phyloP scores from a whole-genome alignment of 2,797 vertebrate genomes.

The Leptoclinus maculatus region DNA sequence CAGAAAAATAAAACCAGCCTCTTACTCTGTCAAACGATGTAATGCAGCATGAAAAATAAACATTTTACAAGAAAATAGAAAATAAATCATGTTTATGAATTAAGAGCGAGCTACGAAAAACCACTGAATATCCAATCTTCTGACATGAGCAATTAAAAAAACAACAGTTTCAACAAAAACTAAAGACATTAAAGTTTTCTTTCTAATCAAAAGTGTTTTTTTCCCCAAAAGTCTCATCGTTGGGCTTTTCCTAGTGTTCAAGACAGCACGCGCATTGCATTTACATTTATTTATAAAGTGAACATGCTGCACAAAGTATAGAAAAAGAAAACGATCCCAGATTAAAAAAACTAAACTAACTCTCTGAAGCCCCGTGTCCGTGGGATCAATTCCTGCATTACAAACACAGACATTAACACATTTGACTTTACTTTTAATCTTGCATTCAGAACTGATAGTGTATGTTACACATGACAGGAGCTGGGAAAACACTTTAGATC shows the following conservation, averaged over 20 bases:
- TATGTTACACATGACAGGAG: slow-evolving; percentile 62
- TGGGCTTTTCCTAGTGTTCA: slow-evolving; percentile 62
- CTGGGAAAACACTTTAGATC: slow-evolving; percentile 46
- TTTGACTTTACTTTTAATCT: slow-evolving; percentile 70
- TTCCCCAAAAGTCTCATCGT: slow-evolving; percentile 23
- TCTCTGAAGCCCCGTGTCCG: slow-evolving; percentile 37
- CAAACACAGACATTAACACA: slow-evolving; percentile 72
- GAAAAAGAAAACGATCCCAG: slow-evolving; percentile 61
- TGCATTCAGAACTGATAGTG: slow-evolving; percentile 66
- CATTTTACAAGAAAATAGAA: slow-evolving; percentile 47
- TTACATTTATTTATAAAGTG: slow-evolving; percentile 80
- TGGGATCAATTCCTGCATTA: slow-evolving; percentile 70
- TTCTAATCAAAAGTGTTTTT: slow-evolving; percentile 49
- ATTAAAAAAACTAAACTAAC: slow-evolving; percentile 52
- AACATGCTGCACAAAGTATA: slow-evolving; percentile 83
- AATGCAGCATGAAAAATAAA: slow-evolving; percentile 47
- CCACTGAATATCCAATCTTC: slow-evolving; percentile 16
- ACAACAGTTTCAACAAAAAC: slow-evolving; percentile 37
- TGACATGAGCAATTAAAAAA: slow-evolving; percentile 36
- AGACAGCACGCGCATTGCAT: slow-evolving; percentile 76
- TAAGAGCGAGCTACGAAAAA: slow-evolving; percentile 37
- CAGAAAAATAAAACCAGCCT: slow-evolving; percentile 1
- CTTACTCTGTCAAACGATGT: slow-evolving; percentile 17
- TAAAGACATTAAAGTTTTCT: slow-evolving; percentile 34
- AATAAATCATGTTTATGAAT: slow-evolving; percentile 41